Evolutionary conservation across 2,113 vertebrate genomes (phyloP).

Genomic region (Elgaria multicarinata): DNA sequence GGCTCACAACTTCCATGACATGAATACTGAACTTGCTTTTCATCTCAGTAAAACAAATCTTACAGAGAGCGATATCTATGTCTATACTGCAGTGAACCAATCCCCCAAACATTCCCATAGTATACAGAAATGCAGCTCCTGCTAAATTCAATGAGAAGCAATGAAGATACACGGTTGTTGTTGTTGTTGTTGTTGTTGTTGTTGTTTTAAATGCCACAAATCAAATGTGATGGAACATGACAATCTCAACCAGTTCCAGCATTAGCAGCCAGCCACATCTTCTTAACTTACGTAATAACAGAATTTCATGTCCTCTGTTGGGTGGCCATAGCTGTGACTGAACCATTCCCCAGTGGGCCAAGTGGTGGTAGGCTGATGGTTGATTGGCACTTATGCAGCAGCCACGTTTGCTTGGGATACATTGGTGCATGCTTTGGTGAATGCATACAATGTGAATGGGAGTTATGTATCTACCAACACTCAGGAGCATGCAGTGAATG

Average conservation of each 20-base stretch:
- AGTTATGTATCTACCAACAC: not conserved
- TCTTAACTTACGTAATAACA: not conserved
- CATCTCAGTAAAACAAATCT: constrained; percentile 2
- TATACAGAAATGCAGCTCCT: not conserved
- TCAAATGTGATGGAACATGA: not conserved
- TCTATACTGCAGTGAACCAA: not conserved
- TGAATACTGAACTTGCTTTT: not conserved
- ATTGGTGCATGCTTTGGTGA: not conserved
- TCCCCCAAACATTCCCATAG: not conserved
- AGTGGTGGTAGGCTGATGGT: not conserved
- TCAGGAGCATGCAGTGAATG: not conserved
- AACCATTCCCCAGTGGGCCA: not conserved
- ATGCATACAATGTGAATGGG: not conserved
- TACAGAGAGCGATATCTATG: not conserved
- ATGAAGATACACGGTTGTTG: too few relatives aligned
- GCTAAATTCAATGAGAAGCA: not conserved
- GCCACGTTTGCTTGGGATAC: not conserved
- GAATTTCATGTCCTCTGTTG: not conserved
- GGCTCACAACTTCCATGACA: not conserved
- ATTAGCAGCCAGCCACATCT: too few relatives aligned
- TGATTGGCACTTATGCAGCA: not conserved
- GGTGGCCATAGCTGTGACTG: not conserved
- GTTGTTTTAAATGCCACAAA: not conserved
- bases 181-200: too few relatives aligned
- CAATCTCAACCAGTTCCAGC: not conserved